Base-by-base conservation (phyloP, 2,113 vertebrate genomes). In the Platichthys flesus region DNA sequence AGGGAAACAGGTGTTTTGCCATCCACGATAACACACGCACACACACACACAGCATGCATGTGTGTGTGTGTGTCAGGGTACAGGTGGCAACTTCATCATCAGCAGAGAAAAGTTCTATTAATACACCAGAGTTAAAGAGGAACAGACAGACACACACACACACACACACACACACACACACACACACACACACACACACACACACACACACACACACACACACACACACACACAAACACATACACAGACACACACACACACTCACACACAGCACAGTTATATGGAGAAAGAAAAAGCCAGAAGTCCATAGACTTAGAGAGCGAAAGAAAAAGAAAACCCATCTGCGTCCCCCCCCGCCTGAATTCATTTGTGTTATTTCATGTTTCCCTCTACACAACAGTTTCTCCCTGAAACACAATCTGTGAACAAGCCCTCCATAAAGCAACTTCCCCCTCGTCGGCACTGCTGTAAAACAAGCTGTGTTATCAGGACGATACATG, bases 281-380 rank as follows among this genome's bases (percentile, higher is more conserved):
- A 31, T 31, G 28, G 28, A 31, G 28, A 31, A 31, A 31, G 28
- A 31, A 31, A 31, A 31, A 31, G 5, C 5, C 28, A 37, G 62
- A 35, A 47, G 20, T 65, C 57, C 58, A 20, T 55, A 24, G 24
- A 47, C 3, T 5, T 1, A 37, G 15, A 42, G 24, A 23, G 66
- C 31, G 15, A 18, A 5, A 37, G 54, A 21, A 20, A 5, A 37
- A 18, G 67, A 31, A 71, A 24, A 12, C 23, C 18, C 4, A 61
- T 62, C 42, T 12, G 49, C 5, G 67, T 58, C 26, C 26, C 26
- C 26, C 26, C 26, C 26, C 26, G 81, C 85, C 74, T 68, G 74
- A 86, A 90, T 91, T 89, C 87, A 85, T 88, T 71, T 86, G 76
- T 78, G 83, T 68, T 81, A 81, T 88, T 87, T 89, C 57, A 77